Conservation (phyloP, 2,888 invertebrate genomes). For the Drosophila quinaria region DNA sequence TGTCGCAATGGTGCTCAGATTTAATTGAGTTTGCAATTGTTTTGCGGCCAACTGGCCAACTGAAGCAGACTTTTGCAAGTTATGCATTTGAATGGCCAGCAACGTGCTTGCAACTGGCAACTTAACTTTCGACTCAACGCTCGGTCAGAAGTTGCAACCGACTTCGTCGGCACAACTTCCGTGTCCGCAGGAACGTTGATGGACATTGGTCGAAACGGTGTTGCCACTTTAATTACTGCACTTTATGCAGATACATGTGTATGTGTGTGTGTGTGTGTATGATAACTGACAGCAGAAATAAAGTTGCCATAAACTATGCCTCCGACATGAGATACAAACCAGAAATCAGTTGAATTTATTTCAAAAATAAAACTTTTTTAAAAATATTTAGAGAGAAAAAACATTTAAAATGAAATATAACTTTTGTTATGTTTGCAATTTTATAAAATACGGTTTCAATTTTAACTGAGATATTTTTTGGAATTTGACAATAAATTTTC, state of each 20-base stretch:
- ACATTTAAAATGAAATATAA: no score
- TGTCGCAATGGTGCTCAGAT: conserved; percentile 75
- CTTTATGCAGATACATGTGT: conserved; percentile 3
- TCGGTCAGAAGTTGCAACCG: conserved; percentile 1
- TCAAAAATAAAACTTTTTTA: no score
- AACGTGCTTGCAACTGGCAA: conserved; percentile 15
- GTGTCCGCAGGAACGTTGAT: conserved; percentile 40
- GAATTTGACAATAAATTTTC: no score
- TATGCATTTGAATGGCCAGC: conserved; percentile 53
- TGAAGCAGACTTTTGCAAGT: conserved; percentile 50
- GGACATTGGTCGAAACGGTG: conserved; percentile 38
- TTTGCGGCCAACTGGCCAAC: conserved; percentile 60
- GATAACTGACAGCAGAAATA: conserved; percentile 11
- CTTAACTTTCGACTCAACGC: conserved; percentile 47
- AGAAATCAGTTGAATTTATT: no score
- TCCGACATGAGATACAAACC: background rate
- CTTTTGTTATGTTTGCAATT: no score
- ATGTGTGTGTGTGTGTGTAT: background rate
- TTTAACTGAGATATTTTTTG: no score
- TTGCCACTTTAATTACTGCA: conserved; percentile 63
- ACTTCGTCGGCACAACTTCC: conserved; percentile 36
- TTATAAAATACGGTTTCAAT: no score
- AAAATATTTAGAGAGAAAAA: no score
- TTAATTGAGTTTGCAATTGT: conserved; percentile 82
- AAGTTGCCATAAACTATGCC: conserved; percentile 14